Conservation (phyloP, 35 echinoderm and acorn worm genomes). For the Heliocidaris erythrogramma region DNA sequence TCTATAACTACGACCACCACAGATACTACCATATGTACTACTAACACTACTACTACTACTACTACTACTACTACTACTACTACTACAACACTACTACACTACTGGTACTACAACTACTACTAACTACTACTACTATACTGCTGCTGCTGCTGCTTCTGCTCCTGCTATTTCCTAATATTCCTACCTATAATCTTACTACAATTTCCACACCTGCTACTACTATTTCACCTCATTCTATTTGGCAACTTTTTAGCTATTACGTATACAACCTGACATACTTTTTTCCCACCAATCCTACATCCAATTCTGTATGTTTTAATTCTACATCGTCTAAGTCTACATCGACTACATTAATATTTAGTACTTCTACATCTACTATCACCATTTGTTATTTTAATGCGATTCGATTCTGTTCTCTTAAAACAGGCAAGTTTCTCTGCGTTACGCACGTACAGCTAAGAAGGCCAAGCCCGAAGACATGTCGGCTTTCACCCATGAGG, state of each 20-base stretch:
- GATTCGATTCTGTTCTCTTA: neutral
- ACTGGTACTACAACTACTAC: constrained; percentile 2
- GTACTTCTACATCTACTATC: neutral
- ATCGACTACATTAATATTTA: neutral
- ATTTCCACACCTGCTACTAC: no score
- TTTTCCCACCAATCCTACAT: neutral
- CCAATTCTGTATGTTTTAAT: neutral
- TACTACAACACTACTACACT: constrained; percentile 29
- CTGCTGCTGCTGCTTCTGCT: neutral
- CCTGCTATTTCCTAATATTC: neutral
- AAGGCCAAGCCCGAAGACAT: constrained; percentile 39
- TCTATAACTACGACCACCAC: no score
- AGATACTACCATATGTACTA: neutral
- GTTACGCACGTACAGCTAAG: neutral
- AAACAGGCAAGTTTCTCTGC: constrained; percentile 3
- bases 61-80: constrained; percentile 41
- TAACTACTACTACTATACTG: neutral
- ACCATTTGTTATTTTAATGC: neutral
- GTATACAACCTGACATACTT: neutral
- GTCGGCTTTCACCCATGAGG: constrained; percentile 66
- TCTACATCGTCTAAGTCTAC: neutral
- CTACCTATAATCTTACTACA: neutral
- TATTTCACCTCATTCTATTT: no score
- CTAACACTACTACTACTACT: neutral
- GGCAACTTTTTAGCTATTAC: neutral